Evolutionary conservation across 2,797 vertebrate species (phyloP), one percentile per base, ranked within the genome.

Genomic region (Chelon auratus): DNA sequence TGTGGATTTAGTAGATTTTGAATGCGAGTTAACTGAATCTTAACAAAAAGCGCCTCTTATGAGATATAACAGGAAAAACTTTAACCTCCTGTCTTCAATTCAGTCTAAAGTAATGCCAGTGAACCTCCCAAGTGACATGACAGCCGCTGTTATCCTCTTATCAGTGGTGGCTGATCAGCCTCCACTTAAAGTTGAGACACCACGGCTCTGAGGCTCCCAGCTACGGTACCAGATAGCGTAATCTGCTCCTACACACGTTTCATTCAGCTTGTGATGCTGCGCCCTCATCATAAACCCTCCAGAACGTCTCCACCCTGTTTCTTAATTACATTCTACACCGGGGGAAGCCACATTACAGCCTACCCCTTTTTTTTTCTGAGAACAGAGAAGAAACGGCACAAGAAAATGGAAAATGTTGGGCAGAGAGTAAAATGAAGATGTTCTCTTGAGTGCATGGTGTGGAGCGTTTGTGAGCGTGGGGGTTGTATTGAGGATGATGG

Each of bases 311-410:
- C 78, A 75, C 63, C 73, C 75, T 64, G 78, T 59, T 30, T 68
- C 52, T 62, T 85, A 85, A 92, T 90, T 90, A 79, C 75, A 62
- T 80, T 81, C 71, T 76, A 72, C 71, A 50, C 62, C 11, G 64
- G 72, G 82, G 71, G 65, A 86, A 73, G 72, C 87, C 57, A 72
- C 57, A 51, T 81, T 53, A 51, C 45, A 56, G 61, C 58, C 64
- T 15, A 20, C 62, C 59, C 53, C 78, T 1, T 33, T 33, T 33
- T 51, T 53, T 62, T 58, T 68, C 77, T 68, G 66, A 37, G 52
- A 83, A 59, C 47, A 17, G 50, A 74, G 60, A 63, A 37, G 42
- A 64, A 62, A 77, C 77, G 30, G 26, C 59, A 56, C 9, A 30
- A 36, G 51, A 73, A 69, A 75, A 64, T 61, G 26, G 42, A 62